Conservation (phyloP, 1,140 invertebrate species). For the Ganaspis sp. region DNA sequence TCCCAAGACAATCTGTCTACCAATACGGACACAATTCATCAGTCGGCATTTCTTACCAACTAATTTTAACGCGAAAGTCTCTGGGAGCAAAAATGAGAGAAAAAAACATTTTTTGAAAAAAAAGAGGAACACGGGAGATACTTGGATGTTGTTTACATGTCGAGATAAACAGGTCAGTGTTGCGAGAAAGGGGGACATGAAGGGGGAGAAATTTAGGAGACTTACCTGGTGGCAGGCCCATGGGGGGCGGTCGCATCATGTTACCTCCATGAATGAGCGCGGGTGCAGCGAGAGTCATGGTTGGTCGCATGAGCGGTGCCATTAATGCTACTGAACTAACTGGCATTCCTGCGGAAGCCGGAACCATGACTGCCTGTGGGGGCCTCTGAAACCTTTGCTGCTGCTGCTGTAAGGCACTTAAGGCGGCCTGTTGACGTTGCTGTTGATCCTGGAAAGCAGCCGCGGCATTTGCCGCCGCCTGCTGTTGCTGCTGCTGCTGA, state of each 20-base stretch:
- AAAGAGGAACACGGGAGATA: not conserved
- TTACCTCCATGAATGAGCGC: constrained; percentile 83
- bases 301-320: constrained; percentile 79
- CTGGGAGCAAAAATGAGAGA: too few relatives aligned
- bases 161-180: constrained; percentile 26
- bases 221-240: constrained; percentile 85
- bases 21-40: too few relatives aligned
- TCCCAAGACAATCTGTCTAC: too few relatives aligned
- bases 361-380: constrained; percentile 71
- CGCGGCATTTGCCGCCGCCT: constrained; percentile 62
- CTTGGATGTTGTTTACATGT: constrained; percentile 12
- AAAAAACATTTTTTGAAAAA: not conserved
- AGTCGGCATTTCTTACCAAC: too few relatives aligned
- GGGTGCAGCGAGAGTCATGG: constrained; percentile 81
- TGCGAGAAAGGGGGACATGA: constrained; percentile 44
- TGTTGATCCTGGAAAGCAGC: constrained; percentile 74
- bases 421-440: constrained; percentile 71
- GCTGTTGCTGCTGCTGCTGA: constrained; percentile 58
- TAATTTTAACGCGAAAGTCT: too few relatives aligned
- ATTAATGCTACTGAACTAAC: constrained; percentile 79
- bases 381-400: constrained; percentile 69
- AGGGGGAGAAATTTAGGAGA: constrained; percentile 62
- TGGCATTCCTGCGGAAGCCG: constrained; percentile 73
- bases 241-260: constrained; percentile 85
- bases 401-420: constrained; percentile 64